Percentiles rank a stretch among this genome's conserved stretches.
phyloP scores from a whole-genome alignment of 2,113 vertebrate genomes.

The Baryphthengus martii region DNA sequence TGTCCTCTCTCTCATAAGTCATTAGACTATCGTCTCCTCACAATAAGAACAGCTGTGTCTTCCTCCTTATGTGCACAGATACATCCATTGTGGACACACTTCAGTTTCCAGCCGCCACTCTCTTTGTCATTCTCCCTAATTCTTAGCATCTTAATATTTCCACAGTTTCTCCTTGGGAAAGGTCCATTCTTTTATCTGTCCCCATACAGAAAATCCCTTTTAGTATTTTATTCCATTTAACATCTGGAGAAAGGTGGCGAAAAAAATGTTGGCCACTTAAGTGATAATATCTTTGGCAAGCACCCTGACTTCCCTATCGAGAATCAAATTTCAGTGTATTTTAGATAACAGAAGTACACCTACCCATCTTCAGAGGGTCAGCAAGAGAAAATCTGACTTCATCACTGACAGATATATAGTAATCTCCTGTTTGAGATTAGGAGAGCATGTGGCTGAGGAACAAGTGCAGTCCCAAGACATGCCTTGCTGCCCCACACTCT shows the following conservation, averaged over 20 bases:
- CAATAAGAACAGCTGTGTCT: background rate
- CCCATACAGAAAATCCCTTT: background rate
- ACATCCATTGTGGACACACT: background rate
- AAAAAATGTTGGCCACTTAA: background rate
- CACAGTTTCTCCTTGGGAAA: background rate
- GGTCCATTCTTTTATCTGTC: background rate
- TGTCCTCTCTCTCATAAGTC: accelerated
- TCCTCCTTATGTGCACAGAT: background rate
- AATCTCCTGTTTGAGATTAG: background rate
- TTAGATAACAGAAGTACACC: background rate
- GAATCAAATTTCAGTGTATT: background rate
- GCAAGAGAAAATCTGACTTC: background rate
- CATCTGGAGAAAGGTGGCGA: background rate
- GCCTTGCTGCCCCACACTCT: background rate
- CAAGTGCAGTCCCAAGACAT: background rate
- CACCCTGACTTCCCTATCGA: background rate
- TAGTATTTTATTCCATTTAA: background rate
- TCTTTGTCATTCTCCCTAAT: background rate
- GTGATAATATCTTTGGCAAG: background rate
- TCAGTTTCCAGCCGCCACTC: background rate
- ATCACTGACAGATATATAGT: background rate
- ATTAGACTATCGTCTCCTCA: background rate
- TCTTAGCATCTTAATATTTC: background rate
- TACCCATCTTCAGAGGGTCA: background rate
- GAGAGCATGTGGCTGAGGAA: accelerated